Evolutionary conservation across 2,113 vertebrate species (phyloP).

Genomic region (Aviceda subcristata): DNA sequence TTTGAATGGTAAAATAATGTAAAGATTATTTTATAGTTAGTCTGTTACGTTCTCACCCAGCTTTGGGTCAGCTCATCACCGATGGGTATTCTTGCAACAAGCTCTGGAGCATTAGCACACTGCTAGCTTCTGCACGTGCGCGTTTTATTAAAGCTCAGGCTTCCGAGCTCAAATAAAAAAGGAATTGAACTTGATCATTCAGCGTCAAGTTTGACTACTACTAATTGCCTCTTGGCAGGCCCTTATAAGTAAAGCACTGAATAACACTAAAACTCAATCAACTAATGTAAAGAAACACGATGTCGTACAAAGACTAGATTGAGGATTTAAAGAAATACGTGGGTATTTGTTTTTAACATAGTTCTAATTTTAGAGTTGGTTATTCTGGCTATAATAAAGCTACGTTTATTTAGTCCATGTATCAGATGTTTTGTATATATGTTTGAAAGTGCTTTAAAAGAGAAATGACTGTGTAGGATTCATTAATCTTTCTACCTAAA

Average conservation of each 20-base stretch:
- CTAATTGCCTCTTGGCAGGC: background rate
- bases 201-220: background rate
- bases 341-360: background rate
- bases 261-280: background rate
- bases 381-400: background rate
- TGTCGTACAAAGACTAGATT: background rate
- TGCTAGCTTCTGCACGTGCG: background rate
- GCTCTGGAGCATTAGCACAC: background rate
- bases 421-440: background rate
- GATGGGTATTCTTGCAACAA: background rate
- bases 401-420: background rate
- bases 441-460: background rate
- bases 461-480: background rate
- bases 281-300: background rate
- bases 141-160: background rate
- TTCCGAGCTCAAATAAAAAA: constrained; percentile 1
- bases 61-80: background rate
- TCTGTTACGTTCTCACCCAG: background rate
- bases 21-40: background rate
- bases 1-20: background rate
- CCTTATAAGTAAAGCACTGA: background rate
- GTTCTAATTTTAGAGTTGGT: background rate
- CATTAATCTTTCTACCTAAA: background rate
- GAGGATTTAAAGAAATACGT: background rate
- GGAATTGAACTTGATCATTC: constrained; percentile 12